Evolutionary conservation across 1,140 invertebrate genomes (phyloP).

Genomic region (Dreissena polymorpha): DNA sequence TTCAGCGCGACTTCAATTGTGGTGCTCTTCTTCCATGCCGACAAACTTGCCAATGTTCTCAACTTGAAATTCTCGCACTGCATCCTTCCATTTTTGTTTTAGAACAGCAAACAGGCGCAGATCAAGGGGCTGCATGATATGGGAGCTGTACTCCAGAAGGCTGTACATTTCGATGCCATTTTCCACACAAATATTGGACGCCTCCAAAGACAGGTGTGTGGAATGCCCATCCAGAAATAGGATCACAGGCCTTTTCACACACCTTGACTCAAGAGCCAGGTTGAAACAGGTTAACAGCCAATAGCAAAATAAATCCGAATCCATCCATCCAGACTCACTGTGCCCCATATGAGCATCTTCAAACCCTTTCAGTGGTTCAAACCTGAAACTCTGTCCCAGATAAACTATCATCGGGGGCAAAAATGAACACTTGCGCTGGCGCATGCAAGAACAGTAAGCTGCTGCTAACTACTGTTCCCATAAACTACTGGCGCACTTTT

Average conservation of each 20-base stretch:
- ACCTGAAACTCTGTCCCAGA: conserved; percentile 4
- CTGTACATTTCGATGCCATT: conserved; percentile 15
- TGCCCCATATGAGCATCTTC: conserved; percentile 5
- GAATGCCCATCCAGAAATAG: conserved; percentile 30
- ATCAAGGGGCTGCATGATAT: no score
- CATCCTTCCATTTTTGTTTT: conserved; percentile 12
- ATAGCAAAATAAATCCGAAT: conserved; percentile 6
- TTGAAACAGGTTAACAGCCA: conserved; percentile 18
- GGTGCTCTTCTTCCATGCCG: conserved; percentile 24
- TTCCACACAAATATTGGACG: conserved; percentile 11
- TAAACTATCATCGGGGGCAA: conserved; percentile 11
- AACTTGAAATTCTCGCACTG: conserved; percentile 11
- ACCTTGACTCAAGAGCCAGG: not conserved
- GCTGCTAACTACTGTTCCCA: conserved; percentile 12
- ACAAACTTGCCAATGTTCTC: conserved; percentile 14
- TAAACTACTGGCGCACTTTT: conserved; percentile 33
- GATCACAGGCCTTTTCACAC: conserved; percentile 2
- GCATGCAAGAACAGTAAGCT: conserved; percentile 22
- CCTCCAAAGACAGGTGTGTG: not conserved
- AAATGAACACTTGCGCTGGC: conserved; percentile 10
- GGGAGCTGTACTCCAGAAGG: no score
- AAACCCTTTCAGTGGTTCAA: conserved; percentile 26
- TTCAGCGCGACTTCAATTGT: conserved; percentile 17
- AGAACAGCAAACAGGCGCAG: conserved; percentile 8
- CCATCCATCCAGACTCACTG: conserved; percentile 29